A percentile compares a stretch with the other conserved stretches of the same genome.
These are phyloP conservation scores for Luscinia megarhynchos DNA, from an alignment of 2,797 vertebrate species.

Conservation along the genomic window DNA sequence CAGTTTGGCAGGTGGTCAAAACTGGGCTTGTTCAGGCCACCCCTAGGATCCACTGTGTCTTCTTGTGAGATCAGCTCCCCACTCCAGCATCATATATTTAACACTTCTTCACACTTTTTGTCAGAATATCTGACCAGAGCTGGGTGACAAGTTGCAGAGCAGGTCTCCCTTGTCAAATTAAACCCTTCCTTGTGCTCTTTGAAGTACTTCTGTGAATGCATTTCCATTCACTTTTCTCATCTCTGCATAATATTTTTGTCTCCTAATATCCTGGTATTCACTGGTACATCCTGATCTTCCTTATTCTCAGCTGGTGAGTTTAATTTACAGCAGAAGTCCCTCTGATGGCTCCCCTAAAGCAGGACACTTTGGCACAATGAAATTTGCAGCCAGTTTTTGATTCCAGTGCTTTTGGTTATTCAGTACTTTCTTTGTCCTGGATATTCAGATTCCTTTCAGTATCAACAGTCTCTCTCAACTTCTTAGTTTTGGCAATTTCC, in stretches of 20 bases:
- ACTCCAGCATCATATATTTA: neutral
- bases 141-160: neutral
- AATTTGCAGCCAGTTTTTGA: neutral
- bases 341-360: neutral
- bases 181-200: neutral
- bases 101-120: neutral
- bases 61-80: neutral
- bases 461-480: neutral
- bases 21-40: neutral
- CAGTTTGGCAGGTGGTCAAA: neutral
- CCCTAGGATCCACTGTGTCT: neutral
- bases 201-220: neutral
- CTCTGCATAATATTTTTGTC: accelerated
- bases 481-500: neutral
- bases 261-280: neutral
- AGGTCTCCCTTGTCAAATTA: neutral
- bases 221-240: neutral
- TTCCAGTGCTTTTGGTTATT: neutral
- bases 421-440: neutral
- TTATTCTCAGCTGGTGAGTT: neutral
- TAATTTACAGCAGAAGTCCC: neutral
- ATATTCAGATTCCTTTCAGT: neutral
- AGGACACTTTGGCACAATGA: neutral
- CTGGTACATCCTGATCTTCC: neutral
- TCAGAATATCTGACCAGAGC: neutral